phyloP scores from a whole-genome alignment of 2,113 vertebrate species.

The Pan paniscus region DNA sequence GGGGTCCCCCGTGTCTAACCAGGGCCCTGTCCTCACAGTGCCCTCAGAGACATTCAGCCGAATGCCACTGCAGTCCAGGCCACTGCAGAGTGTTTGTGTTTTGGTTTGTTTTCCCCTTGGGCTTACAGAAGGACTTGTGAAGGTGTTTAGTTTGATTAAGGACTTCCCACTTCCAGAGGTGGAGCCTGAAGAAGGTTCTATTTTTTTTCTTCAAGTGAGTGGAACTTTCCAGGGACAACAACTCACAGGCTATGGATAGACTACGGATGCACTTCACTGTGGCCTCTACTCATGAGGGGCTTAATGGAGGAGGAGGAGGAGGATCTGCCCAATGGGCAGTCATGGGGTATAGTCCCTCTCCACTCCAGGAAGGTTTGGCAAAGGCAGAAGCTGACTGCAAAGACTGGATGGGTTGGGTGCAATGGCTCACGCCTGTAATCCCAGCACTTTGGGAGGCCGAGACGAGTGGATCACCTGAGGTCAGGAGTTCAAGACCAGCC shows the following conservation, averaged over 20 bases:
- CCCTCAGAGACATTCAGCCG: background rate
- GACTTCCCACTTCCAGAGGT: background rate
- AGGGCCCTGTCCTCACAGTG: background rate
- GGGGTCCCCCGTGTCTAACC: too few relatives aligned
- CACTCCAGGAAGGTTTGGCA: background rate
- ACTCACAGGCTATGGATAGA: background rate
- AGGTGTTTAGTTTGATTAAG: background rate
- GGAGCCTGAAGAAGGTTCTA: background rate
- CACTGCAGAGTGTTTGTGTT: accelerated
- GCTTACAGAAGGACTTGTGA: background rate
- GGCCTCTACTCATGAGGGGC: background rate
- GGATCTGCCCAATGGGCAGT: too few relatives aligned
- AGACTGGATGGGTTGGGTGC: background rate
- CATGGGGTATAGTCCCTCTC: background rate
- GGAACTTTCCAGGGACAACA: conserved; percentile 48
- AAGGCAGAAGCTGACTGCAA: background rate
- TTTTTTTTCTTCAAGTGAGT: conserved; percentile 1
- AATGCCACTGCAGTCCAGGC: background rate
- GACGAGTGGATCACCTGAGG: too few relatives aligned
- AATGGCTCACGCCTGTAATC: too few relatives aligned
- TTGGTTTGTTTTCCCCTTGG: background rate
- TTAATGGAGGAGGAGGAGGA: background rate
- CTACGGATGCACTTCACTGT: background rate
- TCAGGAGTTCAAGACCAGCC: too few relatives aligned
- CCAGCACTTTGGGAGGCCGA: too few relatives aligned